Evolutionary conservation across 2,888 invertebrate species (phyloP), one percentile per base, ranked within the genome.

Genomic region (Schrankia costaestrigalis): DNA sequence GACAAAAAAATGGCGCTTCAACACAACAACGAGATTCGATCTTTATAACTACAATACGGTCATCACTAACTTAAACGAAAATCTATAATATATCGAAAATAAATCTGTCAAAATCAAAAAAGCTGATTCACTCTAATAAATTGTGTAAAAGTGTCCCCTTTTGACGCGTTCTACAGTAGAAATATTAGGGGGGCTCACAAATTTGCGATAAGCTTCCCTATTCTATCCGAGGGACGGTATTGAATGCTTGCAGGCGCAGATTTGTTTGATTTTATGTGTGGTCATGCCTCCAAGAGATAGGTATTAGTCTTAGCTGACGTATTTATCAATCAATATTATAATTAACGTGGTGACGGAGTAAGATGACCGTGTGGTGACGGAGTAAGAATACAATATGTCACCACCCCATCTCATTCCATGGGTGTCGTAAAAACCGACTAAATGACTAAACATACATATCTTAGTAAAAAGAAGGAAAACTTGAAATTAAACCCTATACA

Each of bases 71-170:
- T 19, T 47, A 56, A 53, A 56, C 45, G 46, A 53, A 56, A 53
- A 50, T 45, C 55, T 11, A 46, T 51, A 53, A 35, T 41, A 23
- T 23, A 6, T n/a, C 41, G 32, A 46, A 47, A 36, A 57, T 47
- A 53, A 58, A 50, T 55, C 57, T 57, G 53, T 58, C 43, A 51
- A 44, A 55, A 41, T 41, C 45, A 48, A 31, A 47, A 49, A 4
- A 24, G 58, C 57, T 53, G 56, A 57, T 26, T 58, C 58, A 58
- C 46, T 40, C 45, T 56, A 57, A 58, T 58, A 58, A 58, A 58
- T 58, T 49, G 11, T 22, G 37, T 44, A 41, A 46, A 46, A 52
- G 39, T 52, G 50, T 53, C 44, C 49, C 55, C 53, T 31, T 55
- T 57, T 56, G 53, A 58, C 57, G 53, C 57, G 45, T 53, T 54